Evolutionary conservation across 2,797 vertebrate genomes (phyloP).

Genomic region (Salmo trutta): DNA sequence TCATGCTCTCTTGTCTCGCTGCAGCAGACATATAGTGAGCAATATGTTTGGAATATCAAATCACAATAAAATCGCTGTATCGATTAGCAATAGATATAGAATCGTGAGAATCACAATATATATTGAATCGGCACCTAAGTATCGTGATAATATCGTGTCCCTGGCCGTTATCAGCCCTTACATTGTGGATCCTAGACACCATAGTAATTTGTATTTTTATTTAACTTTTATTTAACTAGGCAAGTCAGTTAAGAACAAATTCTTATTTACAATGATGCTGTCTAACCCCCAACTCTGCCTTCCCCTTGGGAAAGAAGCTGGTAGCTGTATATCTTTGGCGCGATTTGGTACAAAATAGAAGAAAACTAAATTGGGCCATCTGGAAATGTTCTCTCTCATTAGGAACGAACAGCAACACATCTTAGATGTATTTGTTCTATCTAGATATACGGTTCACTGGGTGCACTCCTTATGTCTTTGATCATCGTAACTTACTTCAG

Average conservation of each 20-base stretch:
- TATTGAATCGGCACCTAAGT: too few species aligned
- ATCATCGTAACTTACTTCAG: background rate
- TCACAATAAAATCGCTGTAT: too few species aligned
- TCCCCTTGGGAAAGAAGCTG: background rate
- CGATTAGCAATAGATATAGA: too few species aligned
- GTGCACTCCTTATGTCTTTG: background rate
- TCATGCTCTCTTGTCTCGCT: too few species aligned
- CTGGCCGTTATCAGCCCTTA: too few species aligned
- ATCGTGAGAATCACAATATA: too few species aligned
- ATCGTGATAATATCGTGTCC: too few species aligned
- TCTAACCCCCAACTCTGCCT: background rate
- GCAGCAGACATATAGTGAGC: too few species aligned
- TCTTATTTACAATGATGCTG: background rate
- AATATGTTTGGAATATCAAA: too few species aligned
- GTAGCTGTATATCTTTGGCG: background rate
- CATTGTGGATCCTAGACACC: background rate
- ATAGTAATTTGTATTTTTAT: background rate
- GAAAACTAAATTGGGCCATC: background rate
- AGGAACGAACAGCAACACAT: background rate
- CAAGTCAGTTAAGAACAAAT: too few species aligned
- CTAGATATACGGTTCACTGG: background rate
- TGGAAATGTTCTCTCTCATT: conserved; percentile 1
- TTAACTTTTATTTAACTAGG: too few species aligned
- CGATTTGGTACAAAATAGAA: background rate
- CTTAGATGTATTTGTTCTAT: background rate